Evolutionary conservation across 2,797 vertebrate species (phyloP).

Genomic region (Silurus lanzhouensis): DNA sequence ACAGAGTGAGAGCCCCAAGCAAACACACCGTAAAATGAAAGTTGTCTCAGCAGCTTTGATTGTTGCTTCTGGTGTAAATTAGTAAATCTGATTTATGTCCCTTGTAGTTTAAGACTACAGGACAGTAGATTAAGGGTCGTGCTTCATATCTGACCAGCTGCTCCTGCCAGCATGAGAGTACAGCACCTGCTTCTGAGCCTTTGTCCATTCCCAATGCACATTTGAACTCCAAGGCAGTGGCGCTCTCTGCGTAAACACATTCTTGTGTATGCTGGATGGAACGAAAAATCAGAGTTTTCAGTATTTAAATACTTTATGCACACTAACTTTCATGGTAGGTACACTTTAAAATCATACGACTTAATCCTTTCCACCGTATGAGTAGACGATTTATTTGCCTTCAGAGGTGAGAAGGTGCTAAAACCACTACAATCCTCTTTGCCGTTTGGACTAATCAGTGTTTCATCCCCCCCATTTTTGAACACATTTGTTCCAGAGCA

Average conservation of each 20-base stretch:
- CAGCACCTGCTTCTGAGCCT: conserved; percentile 1
- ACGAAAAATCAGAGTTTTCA: not conserved
- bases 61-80: not conserved
- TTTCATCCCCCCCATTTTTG: conserved; percentile 17
- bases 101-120: not conserved
- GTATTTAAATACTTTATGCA: not conserved
- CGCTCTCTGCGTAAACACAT: not conserved
- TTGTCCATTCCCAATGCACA: not conserved
- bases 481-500: conserved; percentile 25
- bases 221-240: not conserved
- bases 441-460: conserved; percentile 23
- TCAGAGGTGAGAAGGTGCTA: not conserved
- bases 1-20: not conserved
- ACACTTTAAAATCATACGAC: not conserved
- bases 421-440: conserved; percentile 20
- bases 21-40: not conserved
- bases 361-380: not conserved
- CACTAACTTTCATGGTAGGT: not conserved
- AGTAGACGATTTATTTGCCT: conserved; percentile 1
- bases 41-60: not conserved
- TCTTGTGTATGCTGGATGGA: too few species aligned
- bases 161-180: not conserved
- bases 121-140: too few species aligned
- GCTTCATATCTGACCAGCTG: not conserved
- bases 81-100: not conserved